Base-by-base conservation (phyloP, 2,797 vertebrate genomes). In the Scleropages formosus region DNA sequence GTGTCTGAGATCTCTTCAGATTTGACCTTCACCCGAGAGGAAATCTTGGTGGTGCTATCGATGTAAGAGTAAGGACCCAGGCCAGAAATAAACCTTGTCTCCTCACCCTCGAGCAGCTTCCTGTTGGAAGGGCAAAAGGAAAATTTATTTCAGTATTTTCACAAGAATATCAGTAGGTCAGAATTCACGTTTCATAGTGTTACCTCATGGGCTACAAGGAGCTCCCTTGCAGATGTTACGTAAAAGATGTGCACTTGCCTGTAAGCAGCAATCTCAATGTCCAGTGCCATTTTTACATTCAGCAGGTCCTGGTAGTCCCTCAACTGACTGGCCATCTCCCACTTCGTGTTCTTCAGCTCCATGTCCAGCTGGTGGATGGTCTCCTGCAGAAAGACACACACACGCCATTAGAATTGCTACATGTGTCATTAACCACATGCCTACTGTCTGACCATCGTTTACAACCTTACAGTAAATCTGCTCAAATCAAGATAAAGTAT, bases 281-380 rank as follows among this genome's bases (percentile, higher is more conserved):
- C 96, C 76, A 98, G 87, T 61, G 96, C 96, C 96, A 98, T 98
- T 89, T 98, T 98, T 80, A 97, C 95, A 0, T 98, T 98, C 82
- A 98, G 93, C 81, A 98, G 91, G 58, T 97, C 96, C 85, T 98
- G 96, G 74, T 98, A 98, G 39, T 98, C 96, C 18, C 93, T 93
- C 66, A 98, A 91, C 87, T 98, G 96, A 53, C 92, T 92, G 15
- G 94, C 94, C 96, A 98, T 98, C 87, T 98, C 96, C 96, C 95
- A 97, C 82, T 97, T 98, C 75, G 95, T 96, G 81, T 85, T 95
- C 84, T 95, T 94, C 81, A 98, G 89, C 88, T 98, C 96, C 0
- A 72, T 90, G 64, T 97, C 95, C 82, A 98, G 82, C 81, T 98
- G 96, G 79, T 95, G 94, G 79, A 96, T 94, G 70, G 93, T 93